Evolutionary conservation across 1,140 invertebrate genomes (phyloP), one percentile per base, ranked within the genome.

Genomic region (Campoletis sonorensis): DNA sequence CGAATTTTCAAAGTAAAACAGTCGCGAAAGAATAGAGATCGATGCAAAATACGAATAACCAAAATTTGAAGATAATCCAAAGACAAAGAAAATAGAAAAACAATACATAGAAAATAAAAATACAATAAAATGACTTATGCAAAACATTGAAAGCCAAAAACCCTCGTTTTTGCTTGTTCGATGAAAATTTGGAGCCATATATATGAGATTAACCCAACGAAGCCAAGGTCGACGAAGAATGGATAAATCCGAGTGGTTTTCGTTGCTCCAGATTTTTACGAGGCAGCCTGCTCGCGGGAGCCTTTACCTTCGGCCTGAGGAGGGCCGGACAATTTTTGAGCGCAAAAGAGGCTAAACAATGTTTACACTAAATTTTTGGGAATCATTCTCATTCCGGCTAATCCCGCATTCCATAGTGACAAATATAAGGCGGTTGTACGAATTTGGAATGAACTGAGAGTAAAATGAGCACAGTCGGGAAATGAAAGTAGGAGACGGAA

Each of bases 321-420:
- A 23, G 27, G 4, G 23, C 26, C 26, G 61, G 23, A 64, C 2
- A 54, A 54, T 54, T 64, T 26, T 64, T 64, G 21, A 15, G 21
- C 61, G 11, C 13, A 0, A 26, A 64, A 64, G 61, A 64, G 61
- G n/a, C 51, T n/a, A 54, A 54, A 54, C 51, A 54, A 54, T 54
- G 5, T 27, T 64, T 64, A 7, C 26, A 11, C 23, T 64, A 23
- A 27, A 64, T 64, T 64, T 64, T 64, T 23, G 61, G 27, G 27
- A 64, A 64, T 11, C 26, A 64, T 64, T 64, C 26, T 64, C 64
- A 26, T 45, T 79, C 18, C 37, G 49, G 78, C 10, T 54, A 58
- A 51, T 79, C 78, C 78, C 40, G 37, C 49, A 67, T 79, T 54
- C 51, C 51, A 21, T n/a, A n/a, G 51, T 54, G 18, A 54, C 51